phyloP scores from a whole-genome alignment of 2,888 invertebrate species.

The Slavum lentiscoides region DNA sequence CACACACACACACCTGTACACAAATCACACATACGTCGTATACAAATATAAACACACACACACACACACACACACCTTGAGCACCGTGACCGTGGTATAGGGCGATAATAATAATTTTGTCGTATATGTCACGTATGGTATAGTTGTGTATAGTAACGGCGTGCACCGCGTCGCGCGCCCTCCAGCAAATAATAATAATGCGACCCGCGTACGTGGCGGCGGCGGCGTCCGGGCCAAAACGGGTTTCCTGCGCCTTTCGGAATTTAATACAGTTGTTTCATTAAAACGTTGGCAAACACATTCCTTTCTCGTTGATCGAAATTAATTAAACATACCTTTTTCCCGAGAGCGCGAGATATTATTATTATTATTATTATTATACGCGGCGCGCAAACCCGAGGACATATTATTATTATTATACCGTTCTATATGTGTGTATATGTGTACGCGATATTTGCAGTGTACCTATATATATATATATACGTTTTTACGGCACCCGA shows the following conservation, averaged over 20 bases:
- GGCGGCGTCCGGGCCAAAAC: too few species aligned
- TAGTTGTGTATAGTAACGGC: too few species aligned
- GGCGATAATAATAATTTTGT: slow-evolving; percentile 48
- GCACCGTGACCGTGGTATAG: neutral
- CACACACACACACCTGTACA: neutral
- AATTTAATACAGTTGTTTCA: slow-evolving; percentile 54
- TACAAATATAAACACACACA: neutral
- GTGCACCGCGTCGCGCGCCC: neutral
- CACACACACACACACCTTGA: neutral
- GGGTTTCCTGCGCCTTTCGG: slow-evolving; percentile 51
- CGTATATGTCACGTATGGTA: slow-evolving; percentile 41
- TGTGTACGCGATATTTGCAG: too few species aligned
- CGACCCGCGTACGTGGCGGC: too few species aligned
- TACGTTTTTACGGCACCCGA: slow-evolving; percentile 39
- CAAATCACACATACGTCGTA: neutral
- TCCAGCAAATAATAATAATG: neutral
- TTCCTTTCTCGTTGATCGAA: slow-evolving; percentile 52
- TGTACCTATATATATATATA: too few species aligned
- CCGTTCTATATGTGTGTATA: too few species aligned
- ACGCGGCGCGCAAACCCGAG: too few species aligned
- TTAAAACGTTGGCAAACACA: slow-evolving; percentile 53
- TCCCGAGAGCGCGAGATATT: slow-evolving; percentile 47
- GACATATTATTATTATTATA: slow-evolving; percentile 17
- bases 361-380: slow-evolving; percentile 45
- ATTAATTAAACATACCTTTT: slow-evolving; percentile 54